Conservation (phyloP, 2,888 invertebrate genomes). For the Sinotaia quadrata region DNA sequence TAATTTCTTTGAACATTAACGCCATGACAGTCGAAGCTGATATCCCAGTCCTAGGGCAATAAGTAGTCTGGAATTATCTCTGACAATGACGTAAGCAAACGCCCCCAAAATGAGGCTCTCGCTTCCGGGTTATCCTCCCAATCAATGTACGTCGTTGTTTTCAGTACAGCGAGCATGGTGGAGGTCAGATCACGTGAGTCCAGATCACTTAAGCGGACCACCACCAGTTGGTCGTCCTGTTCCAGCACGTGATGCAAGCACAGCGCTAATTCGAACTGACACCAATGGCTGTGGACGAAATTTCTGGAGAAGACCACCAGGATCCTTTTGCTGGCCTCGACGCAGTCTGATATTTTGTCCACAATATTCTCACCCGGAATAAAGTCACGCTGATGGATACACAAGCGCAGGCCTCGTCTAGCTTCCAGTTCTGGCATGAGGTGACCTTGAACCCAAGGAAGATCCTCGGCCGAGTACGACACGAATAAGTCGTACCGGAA, state of each 20-base stretch:
- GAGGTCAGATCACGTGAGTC: conserved; percentile 77
- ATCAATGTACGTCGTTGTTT: conserved; percentile 77
- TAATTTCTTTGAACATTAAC: too few species aligned
- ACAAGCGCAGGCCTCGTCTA: conserved; percentile 69
- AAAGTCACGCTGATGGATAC: conserved; percentile 82
- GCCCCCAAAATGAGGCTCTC: background rate
- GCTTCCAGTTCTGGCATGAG: conserved; percentile 79
- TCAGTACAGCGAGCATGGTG: conserved; percentile 79
- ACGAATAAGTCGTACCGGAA: conserved; percentile 80
- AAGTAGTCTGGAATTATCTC: too few species aligned
- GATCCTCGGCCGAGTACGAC: conserved; percentile 80
- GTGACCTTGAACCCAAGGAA: conserved; percentile 78
- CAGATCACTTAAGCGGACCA: conserved; percentile 80
- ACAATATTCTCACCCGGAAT: conserved; percentile 80
- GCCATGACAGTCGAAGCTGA: too few species aligned
- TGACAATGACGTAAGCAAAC: too few species aligned
- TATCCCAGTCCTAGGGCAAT: too few species aligned
- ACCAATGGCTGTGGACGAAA: conserved; percentile 43
- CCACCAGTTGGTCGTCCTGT: conserved; percentile 72
- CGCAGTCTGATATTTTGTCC: conserved; percentile 81
- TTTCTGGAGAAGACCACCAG: conserved; percentile 79
- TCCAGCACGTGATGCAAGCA: conserved; percentile 26
- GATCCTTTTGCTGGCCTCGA: conserved; percentile 79
- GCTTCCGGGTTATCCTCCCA: background rate
- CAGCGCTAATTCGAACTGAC: conserved; percentile 42